Conservation (phyloP, 1,140 invertebrate genomes). For the Atta colombica region DNA sequence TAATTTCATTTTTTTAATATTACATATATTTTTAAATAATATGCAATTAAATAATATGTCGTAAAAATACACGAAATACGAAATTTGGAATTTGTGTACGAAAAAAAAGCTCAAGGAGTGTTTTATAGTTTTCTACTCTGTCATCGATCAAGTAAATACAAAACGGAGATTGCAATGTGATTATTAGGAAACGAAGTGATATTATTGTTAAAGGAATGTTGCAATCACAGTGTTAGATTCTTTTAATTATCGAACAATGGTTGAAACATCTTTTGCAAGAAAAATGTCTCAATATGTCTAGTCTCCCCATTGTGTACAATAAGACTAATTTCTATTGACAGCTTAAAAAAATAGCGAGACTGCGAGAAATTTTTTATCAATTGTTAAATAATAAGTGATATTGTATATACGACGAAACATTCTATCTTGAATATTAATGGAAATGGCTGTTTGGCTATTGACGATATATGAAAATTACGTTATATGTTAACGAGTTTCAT, state of each 20-base stretch:
- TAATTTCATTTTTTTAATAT: conserved; percentile 44
- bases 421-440: background rate
- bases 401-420: conserved; percentile 20
- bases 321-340: conserved; percentile 69
- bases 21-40: conserved; percentile 23
- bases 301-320: conserved; percentile 75
- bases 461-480: conserved; percentile 17
- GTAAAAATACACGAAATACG: conserved; percentile 10
- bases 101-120: conserved; percentile 23
- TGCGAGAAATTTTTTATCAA: conserved; percentile 69
- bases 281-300: conserved; percentile 67
- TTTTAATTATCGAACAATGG: conserved; percentile 22
- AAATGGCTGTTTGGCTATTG: conserved; percentile 7
- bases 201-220: conserved; percentile 50
- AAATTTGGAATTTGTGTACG: background rate
- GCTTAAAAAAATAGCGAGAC: conserved; percentile 45
- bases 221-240: conserved; percentile 12
- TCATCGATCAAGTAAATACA: conserved; percentile 45
- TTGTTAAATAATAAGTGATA: conserved; percentile 67
- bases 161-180: conserved; percentile 25
- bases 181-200: conserved; percentile 25
- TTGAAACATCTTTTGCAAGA: conserved; percentile 55
- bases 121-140: conserved; percentile 74
- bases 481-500: background rate
- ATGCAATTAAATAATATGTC: background rate